A percentile compares a stretch with the other conserved stretches of the same genome.
phyloP scores from a whole-genome alignment of 2,797 vertebrate species.

The Cyprinella venusta region DNA sequence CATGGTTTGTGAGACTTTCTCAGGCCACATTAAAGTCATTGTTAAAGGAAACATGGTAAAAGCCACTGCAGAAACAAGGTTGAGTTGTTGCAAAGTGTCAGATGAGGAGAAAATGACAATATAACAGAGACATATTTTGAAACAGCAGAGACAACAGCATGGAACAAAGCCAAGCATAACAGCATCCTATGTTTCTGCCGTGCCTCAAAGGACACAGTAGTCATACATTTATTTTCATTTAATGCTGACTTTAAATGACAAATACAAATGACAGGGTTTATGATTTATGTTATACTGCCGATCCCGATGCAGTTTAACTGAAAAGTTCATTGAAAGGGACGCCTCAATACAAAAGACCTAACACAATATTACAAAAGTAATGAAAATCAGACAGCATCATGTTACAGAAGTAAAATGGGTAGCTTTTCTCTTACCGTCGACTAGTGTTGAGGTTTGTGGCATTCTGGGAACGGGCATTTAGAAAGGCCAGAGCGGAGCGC shows the following conservation, averaged over 20 bases:
- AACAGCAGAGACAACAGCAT: no score
- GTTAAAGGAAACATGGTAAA: no score
- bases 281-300: neutral
- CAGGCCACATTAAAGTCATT: no score
- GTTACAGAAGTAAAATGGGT: neutral
- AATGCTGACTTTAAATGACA: neutral
- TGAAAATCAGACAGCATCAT: neutral
- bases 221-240: neutral
- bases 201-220: no score
- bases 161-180: no score
- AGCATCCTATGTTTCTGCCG: no score
- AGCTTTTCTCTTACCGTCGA: constrained; percentile 78
- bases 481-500: constrained; percentile 91
- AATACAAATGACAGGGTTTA: neutral
- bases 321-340: neutral
- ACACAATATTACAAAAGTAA: neutral
- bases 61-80: no score
- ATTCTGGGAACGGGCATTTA: constrained; percentile 83
- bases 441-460: constrained; percentile 79
- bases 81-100: no score
- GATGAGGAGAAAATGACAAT: no score
- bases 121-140: no score
- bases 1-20: no score
- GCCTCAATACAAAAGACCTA: neutral
- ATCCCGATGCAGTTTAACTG: neutral